Conservation (phyloP, 2,888 invertebrate species). For the Coelinius sp. region DNA sequence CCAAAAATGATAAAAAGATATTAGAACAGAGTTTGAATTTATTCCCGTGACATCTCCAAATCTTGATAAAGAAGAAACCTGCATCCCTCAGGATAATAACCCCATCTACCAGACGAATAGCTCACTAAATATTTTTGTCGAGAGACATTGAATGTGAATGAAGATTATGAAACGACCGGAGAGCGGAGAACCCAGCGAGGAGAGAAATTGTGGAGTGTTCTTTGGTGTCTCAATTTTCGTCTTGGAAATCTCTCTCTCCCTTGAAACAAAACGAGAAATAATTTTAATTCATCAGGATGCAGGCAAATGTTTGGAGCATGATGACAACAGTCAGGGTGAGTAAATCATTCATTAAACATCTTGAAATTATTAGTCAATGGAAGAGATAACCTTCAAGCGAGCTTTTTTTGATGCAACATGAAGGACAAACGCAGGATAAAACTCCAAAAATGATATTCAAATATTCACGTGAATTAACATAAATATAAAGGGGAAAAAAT, state of each 20-base stretch:
- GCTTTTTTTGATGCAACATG: slow-evolving; percentile 52
- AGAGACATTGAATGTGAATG: background rate
- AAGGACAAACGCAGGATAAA: slow-evolving; percentile 42
- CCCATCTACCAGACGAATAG: background rate
- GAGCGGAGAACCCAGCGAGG: background rate
- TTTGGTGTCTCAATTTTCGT: background rate
- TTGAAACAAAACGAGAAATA: background rate
- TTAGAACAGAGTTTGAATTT: too few relatives aligned
- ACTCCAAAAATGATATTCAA: background rate
- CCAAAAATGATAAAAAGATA: too few relatives aligned
- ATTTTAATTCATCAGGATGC: slow-evolving; percentile 62
- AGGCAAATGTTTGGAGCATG: slow-evolving; percentile 71
- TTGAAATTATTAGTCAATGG: background rate
- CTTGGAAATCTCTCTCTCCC: background rate
- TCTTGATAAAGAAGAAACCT: background rate
- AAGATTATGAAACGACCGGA: slow-evolving; percentile 21
- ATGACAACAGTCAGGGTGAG: slow-evolving; percentile 71
- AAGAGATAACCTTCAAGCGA: slow-evolving; percentile 25
- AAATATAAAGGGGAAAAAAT: background rate
- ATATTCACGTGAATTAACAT: background rate
- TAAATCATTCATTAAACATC: slow-evolving; percentile 22
- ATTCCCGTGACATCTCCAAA: background rate
- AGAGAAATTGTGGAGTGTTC: background rate
- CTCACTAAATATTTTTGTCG: background rate
- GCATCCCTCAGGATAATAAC: background rate